Base-by-base conservation (phyloP, 2,888 invertebrate species). In the Rhamnusium bicolor region DNA sequence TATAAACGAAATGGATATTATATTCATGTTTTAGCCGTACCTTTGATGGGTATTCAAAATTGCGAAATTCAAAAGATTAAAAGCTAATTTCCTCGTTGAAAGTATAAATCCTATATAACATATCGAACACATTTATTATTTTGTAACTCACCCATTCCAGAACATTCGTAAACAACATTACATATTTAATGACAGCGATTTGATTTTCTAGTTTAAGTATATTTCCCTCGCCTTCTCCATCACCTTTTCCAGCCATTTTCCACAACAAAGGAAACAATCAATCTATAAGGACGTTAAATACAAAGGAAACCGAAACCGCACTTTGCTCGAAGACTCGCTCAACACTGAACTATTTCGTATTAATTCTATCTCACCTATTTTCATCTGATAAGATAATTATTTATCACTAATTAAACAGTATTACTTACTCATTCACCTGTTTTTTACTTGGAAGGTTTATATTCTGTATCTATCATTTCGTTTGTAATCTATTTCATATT, bases 161-260 rank as follows among this genome's bases (percentile, higher is more conserved):
- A 65, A 94, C 92, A 86, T 95, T 96, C 87, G 94, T 92, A 84
- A 94, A 95, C 83, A 96, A 93, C 77, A 96, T 89, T 58, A 94
- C 93, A 88, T 95, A 96, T 88, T 95, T 96, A 77, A 96, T 91
- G 85, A 94, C 92, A 77, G 93, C 93, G 83, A 95, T 95, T 85
- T 93, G 93, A 79, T 93, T 93, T 85, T 94, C 94, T 83, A 95
- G 89, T 84, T 92, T 92, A 27, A 90, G 89, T 2, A 89, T 90
- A 71, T 89, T 88, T 69, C 91, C 91, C 74, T 89, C 87, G 56
- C 91, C 91, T 81, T 87, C 89, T n/a, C 91, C 91, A 81, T 88
- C 89, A 29, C 91, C 91, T 80, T 88, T 89, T 74, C 90, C 91
- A 51, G 90, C 91, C 92, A 91, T 92, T 84, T 86, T 87, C 69